A percentile compares a stretch with the other conserved stretches of the same genome.
Conservation (phyloP, 2,113 vertebrate species). For the Polyodon spathula region DNA sequence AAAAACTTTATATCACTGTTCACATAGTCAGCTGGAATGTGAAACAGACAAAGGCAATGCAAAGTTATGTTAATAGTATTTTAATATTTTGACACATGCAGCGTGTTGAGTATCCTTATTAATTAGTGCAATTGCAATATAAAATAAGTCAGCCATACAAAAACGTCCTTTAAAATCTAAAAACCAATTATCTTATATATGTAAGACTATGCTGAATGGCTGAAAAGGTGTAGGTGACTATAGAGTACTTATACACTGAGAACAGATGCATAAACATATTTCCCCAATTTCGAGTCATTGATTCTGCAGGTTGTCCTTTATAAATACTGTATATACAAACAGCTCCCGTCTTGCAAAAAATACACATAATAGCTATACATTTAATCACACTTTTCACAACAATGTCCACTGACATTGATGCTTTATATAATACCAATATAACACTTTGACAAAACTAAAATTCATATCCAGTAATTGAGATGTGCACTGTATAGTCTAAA, state of each 20-base stretch:
- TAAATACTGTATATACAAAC: slow-evolving; percentile 49
- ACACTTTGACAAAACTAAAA: slow-evolving; percentile 71
- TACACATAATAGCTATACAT: slow-evolving; percentile 65
- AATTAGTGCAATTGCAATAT: slow-evolving; percentile 17
- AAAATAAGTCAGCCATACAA: slow-evolving; percentile 1
- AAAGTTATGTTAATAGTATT: slow-evolving; percentile 10
- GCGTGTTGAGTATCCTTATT: slow-evolving; percentile 11
- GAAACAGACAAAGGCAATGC: background rate
- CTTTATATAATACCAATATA: slow-evolving; percentile 68
- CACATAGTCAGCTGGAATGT: background rate
- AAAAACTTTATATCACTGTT: background rate
- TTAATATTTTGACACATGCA: slow-evolving; percentile 7
- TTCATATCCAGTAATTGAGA: slow-evolving; percentile 60
- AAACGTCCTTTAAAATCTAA: background rate
- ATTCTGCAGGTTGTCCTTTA: slow-evolving; percentile 29
- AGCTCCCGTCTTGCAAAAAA: slow-evolving; percentile 65
- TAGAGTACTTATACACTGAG: slow-evolving; percentile 15
- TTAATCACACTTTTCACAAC: slow-evolving; percentile 65
- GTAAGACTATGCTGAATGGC: slow-evolving; percentile 19
- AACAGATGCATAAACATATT: slow-evolving; percentile 15
- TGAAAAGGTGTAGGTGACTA: slow-evolving; percentile 20
- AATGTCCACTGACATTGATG: slow-evolving; percentile 75
- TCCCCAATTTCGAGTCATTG: slow-evolving; percentile 26
- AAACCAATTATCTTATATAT: background rate
- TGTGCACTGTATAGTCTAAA: slow-evolving; percentile 59